Percentiles rank a stretch among this genome's conserved stretches.
phyloP scores from a whole-genome alignment of 2,888 invertebrate genomes.

The Pimpla rufipes region DNA sequence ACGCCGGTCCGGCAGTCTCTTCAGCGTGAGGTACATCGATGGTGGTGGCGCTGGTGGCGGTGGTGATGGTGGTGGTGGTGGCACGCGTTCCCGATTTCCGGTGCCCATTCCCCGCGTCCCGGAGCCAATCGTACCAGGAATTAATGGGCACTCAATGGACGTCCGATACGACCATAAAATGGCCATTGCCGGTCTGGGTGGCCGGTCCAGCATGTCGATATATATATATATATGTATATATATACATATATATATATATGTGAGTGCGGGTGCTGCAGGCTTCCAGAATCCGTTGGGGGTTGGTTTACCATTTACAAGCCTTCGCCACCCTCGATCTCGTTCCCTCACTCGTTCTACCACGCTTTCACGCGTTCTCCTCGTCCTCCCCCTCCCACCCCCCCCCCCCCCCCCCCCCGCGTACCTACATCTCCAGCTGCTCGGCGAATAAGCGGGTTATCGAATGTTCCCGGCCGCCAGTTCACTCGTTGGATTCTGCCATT shows the following conservation, averaged over 20 bases:
- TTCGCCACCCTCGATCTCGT: constrained; percentile 35
- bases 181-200: constrained; percentile 35
- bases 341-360: constrained; percentile 26
- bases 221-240: too few species aligned
- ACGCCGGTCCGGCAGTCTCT: background rate
- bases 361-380: constrained; percentile 30
- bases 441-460: constrained; percentile 49
- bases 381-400: background rate
- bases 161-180: constrained; percentile 57
- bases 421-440: constrained; percentile 34
- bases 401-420: background rate
- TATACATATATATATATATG: background rate
- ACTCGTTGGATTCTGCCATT: constrained; percentile 31
- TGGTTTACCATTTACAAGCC: constrained; percentile 29
- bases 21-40: background rate
- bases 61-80: background rate
- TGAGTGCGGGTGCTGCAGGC: constrained; percentile 14
- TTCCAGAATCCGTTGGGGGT: constrained; percentile 27
- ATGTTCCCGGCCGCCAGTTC: constrained; percentile 37
- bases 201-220: too few species aligned
- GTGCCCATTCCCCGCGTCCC: constrained; percentile 11
- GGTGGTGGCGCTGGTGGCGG: too few species aligned
- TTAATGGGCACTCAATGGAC: constrained; percentile 53
- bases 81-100: constrained; percentile 31
- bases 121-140: constrained; percentile 47